Evolutionary conservation across 2,113 vertebrate genomes (phyloP).

Genomic region (Melierax canorus): DNA sequence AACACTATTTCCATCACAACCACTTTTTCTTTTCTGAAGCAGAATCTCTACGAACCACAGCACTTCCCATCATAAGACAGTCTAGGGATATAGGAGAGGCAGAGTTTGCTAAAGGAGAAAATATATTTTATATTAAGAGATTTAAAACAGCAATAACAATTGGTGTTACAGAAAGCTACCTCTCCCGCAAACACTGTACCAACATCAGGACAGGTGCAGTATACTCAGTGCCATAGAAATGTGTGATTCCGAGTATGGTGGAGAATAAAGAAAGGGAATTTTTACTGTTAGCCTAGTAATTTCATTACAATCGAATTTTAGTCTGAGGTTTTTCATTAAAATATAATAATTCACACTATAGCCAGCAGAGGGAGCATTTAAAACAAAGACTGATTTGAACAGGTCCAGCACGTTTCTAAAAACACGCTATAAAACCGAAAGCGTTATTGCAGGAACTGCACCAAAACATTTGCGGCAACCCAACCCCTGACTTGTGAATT

Average conservation of each 20-base stretch:
- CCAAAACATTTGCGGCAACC: neutral
- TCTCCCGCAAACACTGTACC: neutral
- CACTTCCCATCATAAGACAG: neutral
- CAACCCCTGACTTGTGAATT: neutral
- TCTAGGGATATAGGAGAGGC: neutral
- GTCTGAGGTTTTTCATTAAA: neutral
- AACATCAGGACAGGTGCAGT: too few relatives aligned
- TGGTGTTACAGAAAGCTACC: neutral
- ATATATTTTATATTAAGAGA: neutral
- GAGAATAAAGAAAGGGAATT: neutral
- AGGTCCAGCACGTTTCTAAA: neutral
- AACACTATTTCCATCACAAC: neutral
- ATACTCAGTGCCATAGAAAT: neutral
- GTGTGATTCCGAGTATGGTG: neutral
- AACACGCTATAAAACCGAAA: accelerated
- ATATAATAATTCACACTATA: neutral
- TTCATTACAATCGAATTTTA: neutral
- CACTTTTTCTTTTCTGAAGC: neutral
- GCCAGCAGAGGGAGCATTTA: slow-evolving; percentile 65
- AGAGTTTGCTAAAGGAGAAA: neutral
- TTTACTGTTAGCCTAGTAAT: neutral
- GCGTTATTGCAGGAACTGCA: neutral
- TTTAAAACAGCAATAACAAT: neutral
- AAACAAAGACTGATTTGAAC: neutral
- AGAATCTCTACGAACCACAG: neutral